Evolutionary conservation across 1,140 invertebrate genomes (phyloP).

Genomic region (Gonatopus flavifemur): DNA sequence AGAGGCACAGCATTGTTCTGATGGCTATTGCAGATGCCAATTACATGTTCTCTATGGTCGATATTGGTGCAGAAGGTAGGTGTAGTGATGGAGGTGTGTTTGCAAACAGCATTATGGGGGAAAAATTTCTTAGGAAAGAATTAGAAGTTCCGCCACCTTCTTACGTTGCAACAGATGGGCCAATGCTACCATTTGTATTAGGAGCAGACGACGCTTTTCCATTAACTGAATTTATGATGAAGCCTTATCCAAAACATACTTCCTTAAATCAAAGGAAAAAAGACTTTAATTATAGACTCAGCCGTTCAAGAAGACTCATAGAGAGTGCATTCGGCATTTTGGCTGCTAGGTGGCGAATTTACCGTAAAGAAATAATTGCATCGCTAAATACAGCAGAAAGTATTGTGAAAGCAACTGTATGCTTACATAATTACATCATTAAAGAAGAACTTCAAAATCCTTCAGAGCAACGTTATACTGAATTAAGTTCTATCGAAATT

Average conservation of each 20-base stretch:
- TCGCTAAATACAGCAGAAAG: slow-evolving; percentile 17
- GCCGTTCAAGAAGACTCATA: slow-evolving; percentile 11
- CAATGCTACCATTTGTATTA: slow-evolving; percentile 30
- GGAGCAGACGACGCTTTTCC: slow-evolving; percentile 56
- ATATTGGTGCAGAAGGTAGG: no score
- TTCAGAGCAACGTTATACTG: background rate
- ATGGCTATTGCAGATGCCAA: slow-evolving; percentile 40
- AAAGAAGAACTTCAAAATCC: background rate
- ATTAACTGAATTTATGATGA: slow-evolving; percentile 39
- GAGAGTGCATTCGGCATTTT: slow-evolving; percentile 27
- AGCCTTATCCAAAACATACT: slow-evolving; percentile 30
- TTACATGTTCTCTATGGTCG: slow-evolving; percentile 35
- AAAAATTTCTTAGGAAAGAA: background rate
- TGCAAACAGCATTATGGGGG: slow-evolving; percentile 32
- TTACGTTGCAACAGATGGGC: background rate
- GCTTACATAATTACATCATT: slow-evolving; percentile 22
- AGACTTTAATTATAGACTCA: slow-evolving; percentile 55
- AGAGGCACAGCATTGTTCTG: slow-evolving; percentile 37
- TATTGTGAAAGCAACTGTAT: slow-evolving; percentile 25
- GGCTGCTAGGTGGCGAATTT: slow-evolving; percentile 39
- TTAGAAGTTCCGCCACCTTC: slow-evolving; percentile 10
- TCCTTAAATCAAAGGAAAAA: slow-evolving; percentile 22
- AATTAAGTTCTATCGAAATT: background rate
- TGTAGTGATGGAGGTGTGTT: slow-evolving; percentile 34
- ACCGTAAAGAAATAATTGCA: slow-evolving; percentile 33